Evolutionary conservation across 2,113 vertebrate species (phyloP).

Genomic region (Trematomus loennbergii): DNA sequence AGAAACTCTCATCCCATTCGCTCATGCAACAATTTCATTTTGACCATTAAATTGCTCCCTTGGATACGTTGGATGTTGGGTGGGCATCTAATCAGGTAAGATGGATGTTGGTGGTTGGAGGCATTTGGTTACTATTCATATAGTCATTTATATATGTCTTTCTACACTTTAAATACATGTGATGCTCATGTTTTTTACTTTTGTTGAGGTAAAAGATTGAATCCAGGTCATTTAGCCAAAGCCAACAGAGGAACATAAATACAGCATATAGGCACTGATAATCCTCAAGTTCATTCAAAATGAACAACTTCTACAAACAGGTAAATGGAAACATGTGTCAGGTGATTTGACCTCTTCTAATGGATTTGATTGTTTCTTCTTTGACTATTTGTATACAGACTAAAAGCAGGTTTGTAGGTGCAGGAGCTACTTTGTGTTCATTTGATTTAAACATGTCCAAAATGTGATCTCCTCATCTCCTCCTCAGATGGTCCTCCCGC

Average conservation of each 20-base stretch:
- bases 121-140: not conserved
- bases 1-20: not conserved
- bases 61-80: not conserved
- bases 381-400: not conserved
- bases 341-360: not conserved
- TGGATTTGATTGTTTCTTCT: not conserved
- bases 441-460: slow-evolving; percentile 10
- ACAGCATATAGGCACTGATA: not conserved
- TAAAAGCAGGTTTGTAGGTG: not conserved
- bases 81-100: not conserved
- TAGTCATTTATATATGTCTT: not conserved
- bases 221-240: not conserved
- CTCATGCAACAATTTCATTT: not conserved
- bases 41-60: not conserved
- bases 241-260: not conserved
- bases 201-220: not conserved
- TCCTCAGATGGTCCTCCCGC: not conserved
- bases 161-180: too few species aligned
- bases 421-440: slow-evolving; percentile 4
- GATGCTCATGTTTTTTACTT: too few species aligned
- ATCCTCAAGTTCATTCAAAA: not conserved
- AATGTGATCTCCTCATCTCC: slow-evolving; percentile 20
- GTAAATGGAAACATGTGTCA: not conserved
- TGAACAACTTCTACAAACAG: not conserved
- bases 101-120: not conserved